Base-by-base conservation (phyloP, 1,140 invertebrate genomes). In the Halesus radiatus region DNA sequence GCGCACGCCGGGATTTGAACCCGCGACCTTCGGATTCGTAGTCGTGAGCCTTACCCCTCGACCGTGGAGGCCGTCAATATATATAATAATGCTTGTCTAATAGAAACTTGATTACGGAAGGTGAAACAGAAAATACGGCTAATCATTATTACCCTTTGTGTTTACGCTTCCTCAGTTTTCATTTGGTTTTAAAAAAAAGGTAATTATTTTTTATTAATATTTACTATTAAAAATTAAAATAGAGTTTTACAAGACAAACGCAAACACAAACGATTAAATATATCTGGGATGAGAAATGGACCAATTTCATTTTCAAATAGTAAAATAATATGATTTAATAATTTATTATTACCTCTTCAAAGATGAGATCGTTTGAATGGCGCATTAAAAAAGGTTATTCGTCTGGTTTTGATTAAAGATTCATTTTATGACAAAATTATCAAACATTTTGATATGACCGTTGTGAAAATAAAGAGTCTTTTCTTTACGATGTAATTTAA, bases 401-500 rank as follows among this genome's bases (percentile, higher is more conserved):
- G n/a, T 66, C 62, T 29, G 18, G 56, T 74, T 74, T 74, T 74
- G 70, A 74, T 74, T 74, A 74, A 23, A 56, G 23, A 53, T 54
- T 74, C 23, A 18, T 26, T 74, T 74, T 74, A 74, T 74, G 8
- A 56, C 8, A n/a, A 26, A 74, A 74, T 74, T 74, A 74, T 74
- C 70, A 54, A 29, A 29, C 52, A 26, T 74, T 74, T 54, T 74
- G 26, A 74, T 74, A 56, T 54, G 52, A 29, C 50, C 70, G 10
- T 32, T 53, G 52, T n/a, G 52, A 37, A n/a, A 56, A 32, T 23
- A 26, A 74, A 29, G 53, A 56, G 13, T 7, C 0, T n/a, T 26
- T 62, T 32, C 53, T 78, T 78, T 70, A 78, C 23, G 76, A 78
- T 23, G 64, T 58, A 16, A 72, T 78, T 78, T 70, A 53, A 78